Conservation (phyloP, 2,888 invertebrate genomes). For the Hyles lineata region DNA sequence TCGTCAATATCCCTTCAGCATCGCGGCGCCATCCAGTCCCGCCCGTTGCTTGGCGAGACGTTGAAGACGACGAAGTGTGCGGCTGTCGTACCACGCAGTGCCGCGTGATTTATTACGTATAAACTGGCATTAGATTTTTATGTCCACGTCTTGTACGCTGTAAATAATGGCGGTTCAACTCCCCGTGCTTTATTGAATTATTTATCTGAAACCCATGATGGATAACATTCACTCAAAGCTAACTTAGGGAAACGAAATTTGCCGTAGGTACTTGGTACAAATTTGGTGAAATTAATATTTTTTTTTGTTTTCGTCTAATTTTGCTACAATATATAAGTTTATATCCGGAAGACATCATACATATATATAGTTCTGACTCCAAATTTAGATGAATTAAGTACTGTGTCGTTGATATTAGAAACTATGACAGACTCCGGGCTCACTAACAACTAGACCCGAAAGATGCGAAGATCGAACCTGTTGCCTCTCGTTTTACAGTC, state of each 20-base stretch:
- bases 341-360: no score
- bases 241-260: constrained; percentile 7
- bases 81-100: constrained; percentile 36
- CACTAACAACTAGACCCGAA: no score
- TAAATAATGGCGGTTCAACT: constrained; percentile 69
- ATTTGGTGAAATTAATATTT: neutral
- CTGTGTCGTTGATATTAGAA: no score
- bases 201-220: constrained; percentile 74
- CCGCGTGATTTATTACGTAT: constrained; percentile 68
- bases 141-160: constrained; percentile 71
- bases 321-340: no score
- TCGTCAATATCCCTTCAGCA: neutral
- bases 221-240: constrained; percentile 48
- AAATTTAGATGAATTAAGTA: no score
- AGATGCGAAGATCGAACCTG: no score
- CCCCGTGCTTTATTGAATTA: constrained; percentile 70
- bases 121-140: constrained; percentile 76
- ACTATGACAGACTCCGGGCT: no score
- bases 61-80: constrained; percentile 12
- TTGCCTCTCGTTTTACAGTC: no score
- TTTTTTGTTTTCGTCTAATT: neutral
- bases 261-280: neutral
- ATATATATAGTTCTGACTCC: no score
- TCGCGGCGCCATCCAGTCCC: no score
- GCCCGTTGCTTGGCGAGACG: neutral